phyloP scores from a whole-genome alignment of 2,888 invertebrate species.

The Megalurothrips usitatus region DNA sequence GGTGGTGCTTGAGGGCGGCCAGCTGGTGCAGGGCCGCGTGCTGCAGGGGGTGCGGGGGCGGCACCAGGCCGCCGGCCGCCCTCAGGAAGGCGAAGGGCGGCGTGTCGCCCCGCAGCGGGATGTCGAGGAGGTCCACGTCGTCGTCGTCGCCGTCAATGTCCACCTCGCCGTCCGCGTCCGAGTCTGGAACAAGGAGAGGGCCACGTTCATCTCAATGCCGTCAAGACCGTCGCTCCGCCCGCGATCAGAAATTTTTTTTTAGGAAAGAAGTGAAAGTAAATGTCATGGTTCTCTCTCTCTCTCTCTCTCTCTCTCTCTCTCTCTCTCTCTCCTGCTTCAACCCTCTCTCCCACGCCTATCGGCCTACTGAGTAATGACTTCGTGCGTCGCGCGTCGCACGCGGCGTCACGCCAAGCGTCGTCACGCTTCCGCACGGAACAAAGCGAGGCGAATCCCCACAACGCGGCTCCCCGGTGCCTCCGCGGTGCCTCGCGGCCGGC shows the following conservation, averaged over 20 bases:
- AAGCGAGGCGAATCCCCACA: no score
- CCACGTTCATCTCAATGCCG: no score
- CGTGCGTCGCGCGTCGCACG: no score
- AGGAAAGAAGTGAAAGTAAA: no score
- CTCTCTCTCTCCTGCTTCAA: not conserved
- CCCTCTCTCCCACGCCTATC: not conserved
- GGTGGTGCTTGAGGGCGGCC: conserved; percentile 15
- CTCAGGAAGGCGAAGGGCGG: not conserved
- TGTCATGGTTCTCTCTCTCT: no score
- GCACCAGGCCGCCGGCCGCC: not conserved
- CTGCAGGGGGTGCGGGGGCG: not conserved
- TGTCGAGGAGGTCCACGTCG: conserved; percentile 21
- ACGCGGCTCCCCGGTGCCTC: no score
- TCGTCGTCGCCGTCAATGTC: conserved; percentile 8
- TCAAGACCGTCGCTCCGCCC: no score
- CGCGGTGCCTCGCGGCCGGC: no score
- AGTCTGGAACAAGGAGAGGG: not conserved
- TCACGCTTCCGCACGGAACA: no score
- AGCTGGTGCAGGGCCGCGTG: conserved; percentile 15
- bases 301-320: conserved; percentile 1
- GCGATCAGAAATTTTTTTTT: no score
- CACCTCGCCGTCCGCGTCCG: conserved; percentile 11
- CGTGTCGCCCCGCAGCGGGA: conserved; percentile 11
- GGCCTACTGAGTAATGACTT: no score
- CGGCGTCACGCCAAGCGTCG: no score